Percentiles rank a stretch among this genome's conserved stretches.
Evolutionary conservation across 2,888 invertebrate genomes (phyloP).

Genomic region (Synanthedon andrenaeformis): DNA sequence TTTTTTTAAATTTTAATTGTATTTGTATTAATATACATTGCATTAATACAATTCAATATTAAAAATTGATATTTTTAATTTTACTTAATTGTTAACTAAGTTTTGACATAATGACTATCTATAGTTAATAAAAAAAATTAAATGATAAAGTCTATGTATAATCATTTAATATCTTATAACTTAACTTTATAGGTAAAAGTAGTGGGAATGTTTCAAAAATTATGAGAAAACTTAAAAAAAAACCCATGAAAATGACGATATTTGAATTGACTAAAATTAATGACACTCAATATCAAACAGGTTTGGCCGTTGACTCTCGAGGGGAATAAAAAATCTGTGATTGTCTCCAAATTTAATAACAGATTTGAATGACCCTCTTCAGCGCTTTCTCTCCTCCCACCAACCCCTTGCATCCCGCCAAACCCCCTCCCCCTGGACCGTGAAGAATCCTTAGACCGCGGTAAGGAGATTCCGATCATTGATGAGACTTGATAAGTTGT

Average conservation of each 20-base stretch:
- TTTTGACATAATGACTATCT: too few species aligned
- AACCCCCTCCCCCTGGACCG: not conserved
- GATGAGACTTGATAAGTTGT: conserved; percentile 8
- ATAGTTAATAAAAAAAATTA: too few species aligned
- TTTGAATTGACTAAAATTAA: not conserved
- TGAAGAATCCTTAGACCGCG: conserved; percentile 3
- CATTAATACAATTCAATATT: too few species aligned
- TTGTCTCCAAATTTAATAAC: conserved; percentile 59
- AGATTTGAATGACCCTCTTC: conserved; percentile 40
- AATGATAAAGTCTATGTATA: too few species aligned
- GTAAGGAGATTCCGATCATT: conserved; percentile 17
- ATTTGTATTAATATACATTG: too few species aligned
- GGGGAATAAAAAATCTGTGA: conserved; percentile 19
- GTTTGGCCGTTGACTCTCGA: not conserved
- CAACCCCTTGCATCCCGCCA: not conserved
- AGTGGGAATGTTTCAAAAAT: too few species aligned
- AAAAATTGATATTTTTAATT: too few species aligned
- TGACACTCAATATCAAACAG: not conserved
- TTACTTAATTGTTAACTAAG: too few species aligned
- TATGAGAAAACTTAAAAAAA: not conserved
- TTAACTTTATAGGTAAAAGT: too few species aligned
- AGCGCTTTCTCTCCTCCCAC: conserved; percentile 1
- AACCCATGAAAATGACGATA: not conserved
- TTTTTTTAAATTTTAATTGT: too few species aligned
- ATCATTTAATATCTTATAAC: too few species aligned